phyloP scores from a whole-genome alignment of 2,888 invertebrate species.

The Agriotes lineatus region DNA sequence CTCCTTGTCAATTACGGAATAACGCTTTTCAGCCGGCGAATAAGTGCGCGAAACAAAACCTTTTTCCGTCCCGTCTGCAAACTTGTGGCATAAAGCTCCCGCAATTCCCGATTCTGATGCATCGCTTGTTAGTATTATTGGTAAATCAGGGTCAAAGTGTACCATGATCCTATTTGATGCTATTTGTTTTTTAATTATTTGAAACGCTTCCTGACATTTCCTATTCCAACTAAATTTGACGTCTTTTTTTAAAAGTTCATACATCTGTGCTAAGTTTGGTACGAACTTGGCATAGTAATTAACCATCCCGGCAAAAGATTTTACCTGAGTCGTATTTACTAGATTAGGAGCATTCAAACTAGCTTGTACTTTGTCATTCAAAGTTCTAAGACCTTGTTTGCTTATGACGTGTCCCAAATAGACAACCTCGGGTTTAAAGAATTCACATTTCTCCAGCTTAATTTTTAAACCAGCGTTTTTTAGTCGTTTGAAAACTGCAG shows the following conservation, averaged over 20 bases:
- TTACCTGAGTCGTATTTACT: too few species aligned
- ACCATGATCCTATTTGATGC: too few species aligned
- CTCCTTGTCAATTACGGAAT: background rate
- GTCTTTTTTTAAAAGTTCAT: conserved; percentile 38
- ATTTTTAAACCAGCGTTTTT: background rate
- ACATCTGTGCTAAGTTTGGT: conserved; percentile 30
- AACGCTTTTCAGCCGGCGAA: too few species aligned
- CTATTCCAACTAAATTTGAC: conserved; percentile 39
- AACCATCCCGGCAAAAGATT: too few species aligned
- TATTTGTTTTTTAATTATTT: too few species aligned
- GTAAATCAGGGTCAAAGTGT: conserved; percentile 43
- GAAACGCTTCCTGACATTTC: conserved; percentile 45
- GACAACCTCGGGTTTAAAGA: too few species aligned
- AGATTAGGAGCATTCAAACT: too few species aligned
- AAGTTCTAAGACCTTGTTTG: too few species aligned
- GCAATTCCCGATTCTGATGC: conserved; percentile 17
- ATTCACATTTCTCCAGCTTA: too few species aligned
- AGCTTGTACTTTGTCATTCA: too few species aligned
- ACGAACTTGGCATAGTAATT: conserved; percentile 2
- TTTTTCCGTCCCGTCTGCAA: background rate
- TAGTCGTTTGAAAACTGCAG: background rate
- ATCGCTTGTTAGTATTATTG: conserved; percentile 43
- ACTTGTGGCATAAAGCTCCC: background rate
- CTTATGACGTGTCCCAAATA: too few species aligned
- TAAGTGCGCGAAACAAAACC: background rate